Percentiles rank a stretch among this genome's conserved stretches.
These are phyloP conservation scores for Papilio demoleus DNA, from an alignment of 2,888 invertebrate species.

Conservation along the genomic window DNA sequence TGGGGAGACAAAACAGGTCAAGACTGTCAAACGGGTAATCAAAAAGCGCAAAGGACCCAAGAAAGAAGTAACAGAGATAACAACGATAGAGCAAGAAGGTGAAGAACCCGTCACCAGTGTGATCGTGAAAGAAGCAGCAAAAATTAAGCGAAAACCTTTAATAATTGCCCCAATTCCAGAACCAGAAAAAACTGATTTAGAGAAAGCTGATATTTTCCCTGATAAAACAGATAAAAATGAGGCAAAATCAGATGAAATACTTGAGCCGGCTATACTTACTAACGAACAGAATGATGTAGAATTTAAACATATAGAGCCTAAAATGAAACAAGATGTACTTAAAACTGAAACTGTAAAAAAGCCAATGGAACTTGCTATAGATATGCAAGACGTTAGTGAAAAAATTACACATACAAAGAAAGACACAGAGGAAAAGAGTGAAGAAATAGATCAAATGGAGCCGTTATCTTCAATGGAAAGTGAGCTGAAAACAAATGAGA, in stretches of 20 bases:
- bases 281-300: neutral
- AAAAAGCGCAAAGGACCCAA: no score
- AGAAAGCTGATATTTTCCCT: constrained; percentile 71
- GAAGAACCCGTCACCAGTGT: no score
- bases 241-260: constrained; percentile 36
- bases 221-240: constrained; percentile 54
- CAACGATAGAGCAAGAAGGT: no score
- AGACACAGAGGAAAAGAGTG: neutral
- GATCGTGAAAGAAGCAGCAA: constrained; percentile 87
- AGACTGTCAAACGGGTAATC: no score
- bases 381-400: neutral
- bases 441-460: neutral
- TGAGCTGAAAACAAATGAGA: constrained; percentile 32
- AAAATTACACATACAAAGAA: neutral
- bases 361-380: neutral
- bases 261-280: neutral
- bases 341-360: neutral
- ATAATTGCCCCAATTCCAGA: constrained; percentile 81
- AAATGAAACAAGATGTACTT: neutral
- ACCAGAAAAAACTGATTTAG: constrained; percentile 76
- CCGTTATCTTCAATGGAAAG: constrained; percentile 20
- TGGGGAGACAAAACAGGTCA: no score
- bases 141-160: constrained; percentile 83
- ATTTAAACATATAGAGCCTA: neutral
- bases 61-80: no score